Evolutionary conservation across 2,797 vertebrate genomes (phyloP), one percentile per base, ranked within the genome.

Genomic region (Xerus rutilus): DNA sequence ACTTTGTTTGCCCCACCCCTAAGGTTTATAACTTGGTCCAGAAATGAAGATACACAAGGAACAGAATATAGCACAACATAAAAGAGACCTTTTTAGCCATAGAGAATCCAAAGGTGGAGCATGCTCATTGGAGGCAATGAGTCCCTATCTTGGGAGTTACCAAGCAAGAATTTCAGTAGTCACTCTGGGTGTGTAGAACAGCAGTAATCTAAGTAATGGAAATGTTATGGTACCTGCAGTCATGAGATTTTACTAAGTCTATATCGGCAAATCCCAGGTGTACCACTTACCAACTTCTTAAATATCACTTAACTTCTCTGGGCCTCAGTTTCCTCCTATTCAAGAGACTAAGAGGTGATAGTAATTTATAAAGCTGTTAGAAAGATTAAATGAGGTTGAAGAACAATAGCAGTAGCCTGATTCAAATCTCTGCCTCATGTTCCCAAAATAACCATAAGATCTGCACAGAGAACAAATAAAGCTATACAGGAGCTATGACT

Each of bases 321-420:
- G 81, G 76, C 77, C 70, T 92, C 81, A 79, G 77, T 95, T 93
- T 94, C 70, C 92, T 96, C 43, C 70, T 67, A 35, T 67, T 93
- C 57, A 86, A 62, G 86, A 23, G 43, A 70, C 65, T 47, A 49
- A 89, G n/a, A 30, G 14, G 14, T 86, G 32, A 43, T 17, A 45
- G 15, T 74, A 83, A 43, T 1, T 62, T 86, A 78, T 4, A 92
- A 83, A 74, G n/a, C 93, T 96, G 70, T 94, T 84, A 79, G n/a
- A 87, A 79, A 93, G 62, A 74, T 84, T 90, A 87, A 89, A 84
- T 87, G 70, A 90, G 7, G 39, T 73, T 65, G 73, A 77, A 95
- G 39, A 93, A 95, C 57, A 88, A 69, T 85, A 94, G 65, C 30
- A 35, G n/a, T 45, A 85, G 35, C 93, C 39, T 85, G 83, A 84